These are phyloP conservation scores for Steinernema khuongi DNA, from an alignment of 1,140 invertebrate species.

Conservation along the genomic window DNA sequence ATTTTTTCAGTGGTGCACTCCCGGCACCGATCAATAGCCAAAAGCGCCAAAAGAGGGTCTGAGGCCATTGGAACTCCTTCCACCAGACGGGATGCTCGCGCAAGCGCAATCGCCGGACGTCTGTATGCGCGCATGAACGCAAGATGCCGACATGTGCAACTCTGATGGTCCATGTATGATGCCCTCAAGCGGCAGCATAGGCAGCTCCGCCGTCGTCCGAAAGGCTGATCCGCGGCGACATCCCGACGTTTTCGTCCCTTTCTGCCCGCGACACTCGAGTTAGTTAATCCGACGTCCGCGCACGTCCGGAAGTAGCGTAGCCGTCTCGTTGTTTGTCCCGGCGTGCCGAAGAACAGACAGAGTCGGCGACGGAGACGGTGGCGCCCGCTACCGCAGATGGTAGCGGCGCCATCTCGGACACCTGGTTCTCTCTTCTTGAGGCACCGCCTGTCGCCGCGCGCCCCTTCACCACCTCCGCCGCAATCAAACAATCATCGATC, in stretches of 20 bases:
- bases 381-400: constrained; percentile 6
- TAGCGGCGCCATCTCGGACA: background rate
- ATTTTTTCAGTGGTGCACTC: background rate
- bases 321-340: background rate
- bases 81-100: background rate
- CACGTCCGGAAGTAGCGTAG: background rate
- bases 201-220: too few relatives aligned
- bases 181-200: too few relatives aligned
- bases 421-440: constrained; percentile 4
- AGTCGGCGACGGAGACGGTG: too few relatives aligned
- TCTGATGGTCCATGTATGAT: too few relatives aligned
- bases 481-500: background rate
- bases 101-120: background rate
- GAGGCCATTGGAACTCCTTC: background rate
- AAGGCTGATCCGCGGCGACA: too few relatives aligned
- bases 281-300: background rate
- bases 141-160: too few relatives aligned
- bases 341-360: too few relatives aligned
- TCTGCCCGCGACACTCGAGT: background rate
- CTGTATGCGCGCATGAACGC: too few relatives aligned
- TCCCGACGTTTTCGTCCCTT: background rate
- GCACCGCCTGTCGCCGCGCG: background rate
- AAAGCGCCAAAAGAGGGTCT: background rate
- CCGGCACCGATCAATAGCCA: background rate
- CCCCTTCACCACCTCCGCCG: background rate